These are phyloP conservation scores for Metallyticus violacea DNA, from an alignment of 2,888 invertebrate species.

Conservation along the genomic window DNA sequence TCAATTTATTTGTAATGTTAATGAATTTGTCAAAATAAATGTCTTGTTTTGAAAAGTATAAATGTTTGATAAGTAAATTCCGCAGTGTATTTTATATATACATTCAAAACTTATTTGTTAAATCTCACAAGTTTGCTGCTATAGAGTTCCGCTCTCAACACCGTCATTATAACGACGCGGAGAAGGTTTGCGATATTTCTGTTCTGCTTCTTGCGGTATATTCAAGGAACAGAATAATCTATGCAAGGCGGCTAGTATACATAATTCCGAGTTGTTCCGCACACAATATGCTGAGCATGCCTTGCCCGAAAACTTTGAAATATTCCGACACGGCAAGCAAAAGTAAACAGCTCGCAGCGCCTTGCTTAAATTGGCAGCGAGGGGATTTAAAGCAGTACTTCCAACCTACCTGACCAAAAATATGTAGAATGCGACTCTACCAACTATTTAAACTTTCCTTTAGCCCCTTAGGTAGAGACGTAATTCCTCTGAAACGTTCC, in stretches of 20 bases:
- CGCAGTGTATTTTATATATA: too few relatives aligned
- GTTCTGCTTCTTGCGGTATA: neutral
- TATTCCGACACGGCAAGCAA: neutral
- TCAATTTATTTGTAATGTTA: too few relatives aligned
- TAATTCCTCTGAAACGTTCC: neutral
- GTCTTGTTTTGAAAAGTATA: too few relatives aligned
- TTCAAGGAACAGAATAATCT: neutral
- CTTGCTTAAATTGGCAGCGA: neutral
- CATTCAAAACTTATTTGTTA: too few relatives aligned
- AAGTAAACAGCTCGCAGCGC: neutral
- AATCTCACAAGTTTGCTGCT: too few relatives aligned
- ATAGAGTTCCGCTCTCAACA: too few relatives aligned
- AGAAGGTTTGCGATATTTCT: too few relatives aligned
- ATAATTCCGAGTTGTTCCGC: neutral
- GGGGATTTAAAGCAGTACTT: neutral
- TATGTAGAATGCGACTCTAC: neutral
- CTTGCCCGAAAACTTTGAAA: neutral
- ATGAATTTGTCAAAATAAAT: too few relatives aligned
- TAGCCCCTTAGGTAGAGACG: neutral
- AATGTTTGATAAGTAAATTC: too few relatives aligned
- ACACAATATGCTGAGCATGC: neutral
- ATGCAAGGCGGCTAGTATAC: neutral
- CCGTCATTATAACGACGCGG: too few relatives aligned
- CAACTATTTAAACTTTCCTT: neutral
- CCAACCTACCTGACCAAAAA: neutral